Conservation (phyloP, 2,113 vertebrate species). For the Ameiurus melas region DNA sequence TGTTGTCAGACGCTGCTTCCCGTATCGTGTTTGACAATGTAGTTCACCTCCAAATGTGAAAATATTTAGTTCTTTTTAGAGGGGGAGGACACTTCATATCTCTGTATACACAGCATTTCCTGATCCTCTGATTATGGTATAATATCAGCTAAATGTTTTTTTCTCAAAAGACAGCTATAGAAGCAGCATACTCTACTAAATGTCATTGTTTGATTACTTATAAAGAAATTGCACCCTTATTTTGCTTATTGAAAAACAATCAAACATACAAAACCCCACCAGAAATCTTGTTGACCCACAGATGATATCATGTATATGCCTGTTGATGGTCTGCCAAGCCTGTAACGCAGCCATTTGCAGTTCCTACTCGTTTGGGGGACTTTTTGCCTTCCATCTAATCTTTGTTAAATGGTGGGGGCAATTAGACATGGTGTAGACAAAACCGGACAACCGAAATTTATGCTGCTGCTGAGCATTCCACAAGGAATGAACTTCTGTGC, state of each 20-base stretch:
- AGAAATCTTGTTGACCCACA: neutral
- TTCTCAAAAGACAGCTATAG: neutral
- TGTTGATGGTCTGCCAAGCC: neutral
- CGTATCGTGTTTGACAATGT: neutral
- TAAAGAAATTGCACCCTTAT: neutral
- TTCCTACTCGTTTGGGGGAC: neutral
- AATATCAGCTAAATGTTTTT: neutral
- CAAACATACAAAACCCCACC: neutral
- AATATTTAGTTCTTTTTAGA: neutral
- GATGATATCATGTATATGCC: neutral
- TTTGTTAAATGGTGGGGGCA: neutral
- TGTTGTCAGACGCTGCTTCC: neutral
- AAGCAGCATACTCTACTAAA: neutral
- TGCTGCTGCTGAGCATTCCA: neutral
- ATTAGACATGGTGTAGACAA: slow-evolving; percentile 5
- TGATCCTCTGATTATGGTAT: neutral
- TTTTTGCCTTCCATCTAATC: slow-evolving; percentile 5
- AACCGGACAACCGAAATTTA: slow-evolving; percentile 12
- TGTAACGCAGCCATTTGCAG: neutral
- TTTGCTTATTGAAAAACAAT: neutral
- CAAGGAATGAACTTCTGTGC: neutral
- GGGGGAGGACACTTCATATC: neutral
- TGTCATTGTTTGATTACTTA: too few relatives aligned
- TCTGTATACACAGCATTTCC: neutral
- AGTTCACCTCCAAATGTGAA: neutral